Percentiles rank a stretch among this genome's conserved stretches.
Conservation (phyloP, 2,888 invertebrate genomes). For the Perizoma affinitatum region DNA sequence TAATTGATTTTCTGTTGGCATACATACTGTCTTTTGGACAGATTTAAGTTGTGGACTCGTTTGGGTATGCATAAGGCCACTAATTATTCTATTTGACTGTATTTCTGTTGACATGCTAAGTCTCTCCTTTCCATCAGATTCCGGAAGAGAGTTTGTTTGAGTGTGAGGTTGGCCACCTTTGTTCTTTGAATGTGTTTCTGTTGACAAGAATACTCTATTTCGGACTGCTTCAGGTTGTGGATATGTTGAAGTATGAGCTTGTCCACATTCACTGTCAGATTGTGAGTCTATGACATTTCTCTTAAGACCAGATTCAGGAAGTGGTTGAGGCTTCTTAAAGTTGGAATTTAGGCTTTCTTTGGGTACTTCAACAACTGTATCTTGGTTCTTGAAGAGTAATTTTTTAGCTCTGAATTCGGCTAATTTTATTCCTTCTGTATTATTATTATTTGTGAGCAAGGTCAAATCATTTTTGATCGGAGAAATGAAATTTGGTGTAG, state of each 20-base stretch:
- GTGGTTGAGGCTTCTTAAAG: neutral
- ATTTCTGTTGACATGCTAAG: neutral
- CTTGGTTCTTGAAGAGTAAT: conserved; percentile 5
- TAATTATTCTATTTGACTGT: neutral
- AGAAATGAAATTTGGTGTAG: conserved; percentile 10
- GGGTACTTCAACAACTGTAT: neutral
- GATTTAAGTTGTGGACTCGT: neutral
- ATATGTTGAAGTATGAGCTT: conserved; percentile 1
- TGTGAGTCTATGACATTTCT: neutral
- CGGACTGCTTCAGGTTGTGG: neutral
- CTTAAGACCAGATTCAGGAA: neutral
- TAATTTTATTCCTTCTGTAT: conserved; percentile 62
- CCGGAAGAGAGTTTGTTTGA: neutral
- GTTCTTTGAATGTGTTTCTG: conserved; percentile 1
- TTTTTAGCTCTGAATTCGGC: conserved; percentile 56
- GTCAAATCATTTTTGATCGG: conserved; percentile 2
- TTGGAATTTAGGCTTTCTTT: conserved; percentile 7
- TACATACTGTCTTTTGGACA: neutral
- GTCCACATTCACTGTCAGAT: conserved; percentile 1
- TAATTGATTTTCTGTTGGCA: neutral
- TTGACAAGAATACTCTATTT: neutral
- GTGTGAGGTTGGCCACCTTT: neutral
- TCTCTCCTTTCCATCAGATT: neutral
- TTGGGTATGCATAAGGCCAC: neutral
- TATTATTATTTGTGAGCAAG: conserved; percentile 38